Evolutionary conservation across 1,140 invertebrate species (phyloP), one percentile per base, ranked within the genome.

Genomic region (Centruroides vittatus): DNA sequence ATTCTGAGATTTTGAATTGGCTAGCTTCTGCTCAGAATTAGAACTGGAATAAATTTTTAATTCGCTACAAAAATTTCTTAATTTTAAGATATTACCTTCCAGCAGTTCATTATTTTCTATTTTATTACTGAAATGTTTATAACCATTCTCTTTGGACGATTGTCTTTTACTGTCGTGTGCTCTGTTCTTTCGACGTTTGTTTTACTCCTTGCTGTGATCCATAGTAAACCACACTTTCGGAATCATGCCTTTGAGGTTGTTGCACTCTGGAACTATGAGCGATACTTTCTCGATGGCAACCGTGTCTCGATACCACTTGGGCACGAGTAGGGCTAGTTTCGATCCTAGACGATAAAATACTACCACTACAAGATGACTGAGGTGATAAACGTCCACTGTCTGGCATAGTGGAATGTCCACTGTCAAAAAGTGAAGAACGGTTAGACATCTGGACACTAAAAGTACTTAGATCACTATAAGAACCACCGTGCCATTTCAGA

Each of bases 191-290:
- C 41, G 41, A 41, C 5, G 41, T 6, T 41, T 41, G 41, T 41
- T 41, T 41, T 8, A 5, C 41, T 41, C 41, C 41, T 41, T 41
- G 41, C 8, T 41, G 41, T 6, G 41, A 41, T 65, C 57, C 74
- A 69, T 60, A 77, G 68, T 86, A 87, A 11, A 86, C 71, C 8
- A 88, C 84, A 69, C 85, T 87, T 71, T 88, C 86, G 5, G 86
- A 87, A 66, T 86, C 81, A 71, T 88, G 86, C 63, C 86, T 77
- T 73, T 89, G 86, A 5, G 86, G 86, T 8, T 85, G 85, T 69
- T 85, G 81, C 8, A 89, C 86, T 58, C 84, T 76, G 35, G 86
- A 83, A 67, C 86, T 88, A 67, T 88, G 86, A 12, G 82, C 86
- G 63, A 89, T 87, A 35, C 61, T 63, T 61, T 68, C 67, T 9